A percentile compares a stretch with the other conserved stretches of the same genome.
phyloP scores from a whole-genome alignment of 2,888 invertebrate genomes.

The Thecophora atra region DNA sequence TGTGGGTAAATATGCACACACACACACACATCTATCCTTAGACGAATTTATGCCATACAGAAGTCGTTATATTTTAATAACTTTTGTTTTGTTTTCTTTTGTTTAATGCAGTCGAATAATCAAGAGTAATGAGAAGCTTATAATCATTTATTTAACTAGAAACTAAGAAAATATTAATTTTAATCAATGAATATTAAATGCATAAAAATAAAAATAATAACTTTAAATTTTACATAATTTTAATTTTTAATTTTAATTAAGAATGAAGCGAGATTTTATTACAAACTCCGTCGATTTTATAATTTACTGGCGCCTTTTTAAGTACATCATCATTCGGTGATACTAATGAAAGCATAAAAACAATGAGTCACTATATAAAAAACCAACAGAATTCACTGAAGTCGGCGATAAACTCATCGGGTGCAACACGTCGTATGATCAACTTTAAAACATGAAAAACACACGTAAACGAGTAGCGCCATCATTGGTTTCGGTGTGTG shows the following conservation, averaged over 20 bases:
- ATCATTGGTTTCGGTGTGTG: too few species aligned
- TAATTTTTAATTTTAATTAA: too few species aligned
- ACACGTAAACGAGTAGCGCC: neutral
- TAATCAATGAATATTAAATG: too few species aligned
- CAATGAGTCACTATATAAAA: neutral
- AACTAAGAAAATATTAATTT: too few species aligned
- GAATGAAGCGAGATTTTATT: too few species aligned
- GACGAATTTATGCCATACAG: neutral
- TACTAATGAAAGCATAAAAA: neutral
- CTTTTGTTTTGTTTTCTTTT: conserved; percentile 34
- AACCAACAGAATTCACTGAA: neutral
- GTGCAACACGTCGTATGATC: conserved; percentile 33
- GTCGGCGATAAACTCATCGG: neutral
- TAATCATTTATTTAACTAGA: neutral
- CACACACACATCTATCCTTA: neutral
- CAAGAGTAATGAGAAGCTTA: conserved; percentile 29
- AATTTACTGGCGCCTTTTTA: too few species aligned
- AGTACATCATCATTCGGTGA: too few species aligned
- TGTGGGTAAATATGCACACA: neutral
- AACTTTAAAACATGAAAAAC: conserved; percentile 23
- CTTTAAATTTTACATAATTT: too few species aligned
- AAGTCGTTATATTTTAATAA: conserved; percentile 34
- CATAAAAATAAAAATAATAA: too few species aligned
- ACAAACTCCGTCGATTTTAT: too few species aligned
- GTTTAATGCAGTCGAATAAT: conserved; percentile 17